Conservation (phyloP, 2,888 invertebrate genomes). For the Orthosia cruda region DNA sequence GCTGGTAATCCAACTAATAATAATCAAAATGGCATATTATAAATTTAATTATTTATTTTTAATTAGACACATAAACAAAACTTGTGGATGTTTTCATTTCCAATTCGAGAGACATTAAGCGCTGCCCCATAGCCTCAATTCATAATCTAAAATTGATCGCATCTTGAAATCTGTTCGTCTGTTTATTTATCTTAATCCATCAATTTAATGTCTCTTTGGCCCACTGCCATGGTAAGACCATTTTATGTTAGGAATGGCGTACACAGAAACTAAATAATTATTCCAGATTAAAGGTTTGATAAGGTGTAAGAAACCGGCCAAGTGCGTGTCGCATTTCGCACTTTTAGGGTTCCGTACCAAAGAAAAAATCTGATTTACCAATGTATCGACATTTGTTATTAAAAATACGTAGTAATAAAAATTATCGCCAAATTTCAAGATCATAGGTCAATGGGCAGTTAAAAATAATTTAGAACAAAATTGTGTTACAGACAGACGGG, state of each 20-base stretch:
- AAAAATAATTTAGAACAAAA: too few species aligned
- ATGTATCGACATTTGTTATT: too few species aligned
- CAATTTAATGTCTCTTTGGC: slow-evolving; percentile 55
- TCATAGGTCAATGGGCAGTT: too few species aligned
- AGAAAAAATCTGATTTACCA: too few species aligned
- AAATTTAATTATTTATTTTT: not conserved
- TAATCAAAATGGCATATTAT: too few species aligned
- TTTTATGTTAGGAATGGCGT: slow-evolving; percentile 18
- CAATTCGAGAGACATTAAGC: slow-evolving; percentile 22
- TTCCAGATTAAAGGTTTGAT: not conserved
- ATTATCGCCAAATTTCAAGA: too few species aligned
- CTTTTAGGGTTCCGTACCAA: too few species aligned
- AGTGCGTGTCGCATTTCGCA: too few species aligned
- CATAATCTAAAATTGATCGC: slow-evolving; percentile 53
- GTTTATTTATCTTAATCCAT: slow-evolving; percentile 57
- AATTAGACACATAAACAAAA: not conserved
- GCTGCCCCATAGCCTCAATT: slow-evolving; percentile 47
- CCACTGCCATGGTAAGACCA: slow-evolving; percentile 35
- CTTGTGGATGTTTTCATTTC: slow-evolving; percentile 17
- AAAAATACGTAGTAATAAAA: too few species aligned
- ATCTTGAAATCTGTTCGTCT: slow-evolving; percentile 54
- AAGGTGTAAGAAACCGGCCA: too few species aligned
- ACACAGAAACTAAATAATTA: not conserved
- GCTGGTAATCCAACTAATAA: too few species aligned
- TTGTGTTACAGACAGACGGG: too few species aligned